Base-by-base conservation (phyloP, 1,140 invertebrate species). In the Teleopsis dalmanni region DNA sequence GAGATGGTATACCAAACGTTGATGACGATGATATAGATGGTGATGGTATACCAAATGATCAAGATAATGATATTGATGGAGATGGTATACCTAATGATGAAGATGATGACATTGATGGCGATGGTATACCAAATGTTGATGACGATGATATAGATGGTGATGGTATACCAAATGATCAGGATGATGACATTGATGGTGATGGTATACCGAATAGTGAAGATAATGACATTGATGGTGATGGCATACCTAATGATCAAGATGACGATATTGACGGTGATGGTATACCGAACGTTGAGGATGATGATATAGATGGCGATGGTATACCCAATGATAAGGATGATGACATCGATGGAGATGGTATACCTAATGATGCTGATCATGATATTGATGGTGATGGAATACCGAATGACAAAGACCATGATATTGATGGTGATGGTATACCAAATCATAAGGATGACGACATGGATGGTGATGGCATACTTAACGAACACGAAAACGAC, bases 121-220 rank as follows among this genome's bases (percentile, higher is more conserved):
- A 70, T 58, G 70, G 62, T 56, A 65, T 65, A 50, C 62, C 62
- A 14, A 65, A 65, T 55, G 54, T 60, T 22, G 53, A 65, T 47
- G 62, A 65, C 43, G 62, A 65, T 43, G 62, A 65, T 33, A 65
- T 65, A 14, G 62, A 65, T 55, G 62, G 62, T 37, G 62, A 65
- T 53, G 62, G 62, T 35, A 65, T 65, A 52, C 62, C 62, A 7
- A 65, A 65, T 55, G 59, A 62, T 16, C 54, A 65, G 44, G 63
- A 74, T 51, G 70, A 72, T 48, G 68, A 67, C 50, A 71, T 62
- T 19, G 71, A 74, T 55, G 72, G 72, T 54, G 67, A 70, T 58
- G 70, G 65, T 51, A 65, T 64, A 47, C 62, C 63, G 13, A 66
- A 69, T 49, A 59, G 62, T 40, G 60, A 72, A 36, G 63, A 66